Conservation (phyloP, 2,797 vertebrate species). For the Sebastes alutus region DNA sequence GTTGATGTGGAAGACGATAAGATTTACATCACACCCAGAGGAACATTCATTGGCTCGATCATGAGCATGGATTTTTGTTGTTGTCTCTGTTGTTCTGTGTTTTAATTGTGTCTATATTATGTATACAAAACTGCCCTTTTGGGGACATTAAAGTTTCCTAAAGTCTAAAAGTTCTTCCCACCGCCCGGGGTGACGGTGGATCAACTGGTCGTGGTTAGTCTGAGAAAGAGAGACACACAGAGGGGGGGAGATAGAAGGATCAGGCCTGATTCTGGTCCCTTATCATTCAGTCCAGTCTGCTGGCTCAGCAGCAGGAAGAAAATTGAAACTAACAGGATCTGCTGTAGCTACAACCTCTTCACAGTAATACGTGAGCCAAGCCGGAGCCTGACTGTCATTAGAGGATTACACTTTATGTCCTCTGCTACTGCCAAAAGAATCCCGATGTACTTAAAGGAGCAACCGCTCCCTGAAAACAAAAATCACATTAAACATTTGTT, state of each 20-base stretch:
- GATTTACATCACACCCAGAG: conserved; percentile 48
- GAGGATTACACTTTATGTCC: conserved; percentile 76
- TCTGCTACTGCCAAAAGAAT: conserved; percentile 59
- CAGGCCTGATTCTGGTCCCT: conserved; percentile 66
- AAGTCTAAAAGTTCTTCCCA: conserved; percentile 11
- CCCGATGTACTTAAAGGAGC: conserved; percentile 43
- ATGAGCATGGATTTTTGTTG: not conserved
- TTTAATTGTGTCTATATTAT: too few relatives aligned
- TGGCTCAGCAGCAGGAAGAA: conserved; percentile 79
- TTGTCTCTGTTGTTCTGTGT: not conserved
- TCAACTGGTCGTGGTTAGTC: conserved; percentile 59
- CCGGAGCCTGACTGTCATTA: conserved; percentile 69
- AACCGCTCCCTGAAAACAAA: conserved; percentile 31
- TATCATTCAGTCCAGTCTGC: conserved; percentile 77
- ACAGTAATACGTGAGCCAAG: conserved; percentile 68
- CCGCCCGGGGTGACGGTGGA: conserved; percentile 53
- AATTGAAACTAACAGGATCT: conserved; percentile 81
- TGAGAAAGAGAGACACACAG: conserved; percentile 42
- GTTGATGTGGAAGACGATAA: conserved; percentile 47
- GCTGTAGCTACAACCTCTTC: conserved; percentile 65
- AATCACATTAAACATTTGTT: conserved; percentile 60
- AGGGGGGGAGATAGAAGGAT: conserved; percentile 65
- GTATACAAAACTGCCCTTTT: not conserved
- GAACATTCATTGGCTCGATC: conserved; percentile 50
- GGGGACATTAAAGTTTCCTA: not conserved